Percentiles rank a stretch among this genome's conserved stretches.
These are phyloP conservation scores for Sebastes goodei DNA, from an alignment of 2,797 vertebrate genomes.

Conservation along the genomic window DNA sequence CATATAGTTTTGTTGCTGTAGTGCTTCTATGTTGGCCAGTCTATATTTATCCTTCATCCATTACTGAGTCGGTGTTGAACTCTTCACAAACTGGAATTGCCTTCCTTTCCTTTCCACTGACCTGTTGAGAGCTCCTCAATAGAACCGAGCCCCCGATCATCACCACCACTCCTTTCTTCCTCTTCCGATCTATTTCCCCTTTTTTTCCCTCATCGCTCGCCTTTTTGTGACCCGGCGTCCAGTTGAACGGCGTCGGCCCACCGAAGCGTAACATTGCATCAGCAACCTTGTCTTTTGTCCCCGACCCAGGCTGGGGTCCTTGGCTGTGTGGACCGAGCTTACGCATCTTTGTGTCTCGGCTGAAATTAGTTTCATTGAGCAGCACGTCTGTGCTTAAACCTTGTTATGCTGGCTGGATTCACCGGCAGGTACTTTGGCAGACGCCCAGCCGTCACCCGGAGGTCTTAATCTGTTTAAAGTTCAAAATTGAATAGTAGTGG, in stretches of 20 bases:
- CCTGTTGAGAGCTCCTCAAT: constrained; percentile 49
- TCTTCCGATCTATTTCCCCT: constrained; percentile 44
- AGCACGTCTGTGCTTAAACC: constrained; percentile 19
- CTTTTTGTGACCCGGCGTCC: constrained; percentile 52
- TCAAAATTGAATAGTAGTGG: background rate
- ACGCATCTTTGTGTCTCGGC: constrained; percentile 11
- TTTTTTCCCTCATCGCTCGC: constrained; percentile 17
- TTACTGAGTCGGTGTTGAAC: background rate
- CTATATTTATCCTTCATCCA: constrained; percentile 20
- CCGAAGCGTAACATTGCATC: constrained; percentile 66
- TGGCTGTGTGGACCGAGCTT: background rate
- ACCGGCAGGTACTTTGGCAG: background rate
- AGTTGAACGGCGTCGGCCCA: constrained; percentile 27
- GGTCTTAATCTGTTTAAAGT: background rate
- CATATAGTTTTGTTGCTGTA: background rate
- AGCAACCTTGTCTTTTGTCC: constrained; percentile 38
- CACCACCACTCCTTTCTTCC: constrained; percentile 3
- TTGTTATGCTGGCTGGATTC: constrained; percentile 4
- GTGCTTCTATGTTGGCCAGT: background rate
- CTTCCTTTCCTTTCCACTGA: constrained; percentile 44
- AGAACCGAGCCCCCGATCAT: constrained; percentile 16
- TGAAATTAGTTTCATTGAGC: constrained; percentile 35
- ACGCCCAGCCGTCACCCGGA: background rate
- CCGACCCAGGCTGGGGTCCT: constrained; percentile 8
- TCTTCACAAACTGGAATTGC: constrained; percentile 48